Conservation (phyloP, 2,113 vertebrate genomes). For the Microtus richardsoni region DNA sequence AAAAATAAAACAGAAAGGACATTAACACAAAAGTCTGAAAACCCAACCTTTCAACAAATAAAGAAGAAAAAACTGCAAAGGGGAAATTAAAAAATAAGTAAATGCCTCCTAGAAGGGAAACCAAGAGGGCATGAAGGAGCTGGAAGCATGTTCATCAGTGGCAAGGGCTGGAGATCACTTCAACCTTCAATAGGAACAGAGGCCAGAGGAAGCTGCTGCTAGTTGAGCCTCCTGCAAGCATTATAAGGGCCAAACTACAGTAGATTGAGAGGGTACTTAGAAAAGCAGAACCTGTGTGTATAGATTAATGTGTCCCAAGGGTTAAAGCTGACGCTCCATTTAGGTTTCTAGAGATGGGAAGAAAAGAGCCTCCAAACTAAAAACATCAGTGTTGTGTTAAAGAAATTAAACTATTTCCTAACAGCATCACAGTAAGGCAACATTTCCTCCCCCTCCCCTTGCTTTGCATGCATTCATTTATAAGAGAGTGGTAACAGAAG, state of each 20-base stretch:
- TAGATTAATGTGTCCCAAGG: not conserved
- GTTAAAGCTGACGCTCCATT: not conserved
- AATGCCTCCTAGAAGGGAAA: not conserved
- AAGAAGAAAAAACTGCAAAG: not conserved
- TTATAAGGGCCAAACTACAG: not conserved
- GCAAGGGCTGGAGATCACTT: not conserved
- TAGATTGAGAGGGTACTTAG: not conserved
- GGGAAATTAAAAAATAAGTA: not conserved
- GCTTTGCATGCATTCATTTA: not conserved
- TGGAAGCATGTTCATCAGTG: fast-evolving
- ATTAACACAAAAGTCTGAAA: not conserved
- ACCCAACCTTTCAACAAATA: not conserved
- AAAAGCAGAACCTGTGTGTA: not conserved
- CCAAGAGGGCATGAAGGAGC: not conserved
- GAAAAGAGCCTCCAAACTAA: not conserved
- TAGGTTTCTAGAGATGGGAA: not conserved
- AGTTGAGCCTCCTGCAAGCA: not conserved
- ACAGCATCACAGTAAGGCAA: not conserved
- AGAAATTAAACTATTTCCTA: not conserved
- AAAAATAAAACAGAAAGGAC: not conserved
- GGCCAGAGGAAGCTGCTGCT: not conserved
- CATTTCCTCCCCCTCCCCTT: not conserved
- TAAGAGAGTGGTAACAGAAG: not conserved
- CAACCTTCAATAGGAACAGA: not conserved
- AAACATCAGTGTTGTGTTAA: not conserved